These are phyloP conservation scores for Eulacestoma nigropectus DNA, from an alignment of 2,113 vertebrate genomes.

Conservation along the genomic window DNA sequence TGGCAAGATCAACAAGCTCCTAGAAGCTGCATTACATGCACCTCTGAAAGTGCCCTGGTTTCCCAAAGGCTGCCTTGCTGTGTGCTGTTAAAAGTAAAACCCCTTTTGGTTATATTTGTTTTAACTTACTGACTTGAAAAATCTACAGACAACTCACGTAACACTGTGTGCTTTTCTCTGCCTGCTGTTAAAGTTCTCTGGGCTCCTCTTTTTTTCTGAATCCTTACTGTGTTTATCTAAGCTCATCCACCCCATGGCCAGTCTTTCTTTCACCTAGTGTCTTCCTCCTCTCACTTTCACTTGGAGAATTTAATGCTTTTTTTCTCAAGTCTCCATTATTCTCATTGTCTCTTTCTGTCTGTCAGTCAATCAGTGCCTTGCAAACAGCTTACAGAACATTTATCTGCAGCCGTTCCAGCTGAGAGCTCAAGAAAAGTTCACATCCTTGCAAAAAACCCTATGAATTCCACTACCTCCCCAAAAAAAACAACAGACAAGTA, in stretches of 20 bases:
- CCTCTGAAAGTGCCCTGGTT: neutral
- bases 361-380: neutral
- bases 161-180: neutral
- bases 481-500: neutral
- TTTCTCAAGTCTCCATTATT: neutral
- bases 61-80: neutral
- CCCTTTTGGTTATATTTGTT: neutral
- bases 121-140: neutral
- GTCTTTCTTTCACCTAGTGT: neutral
- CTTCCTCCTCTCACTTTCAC: neutral
- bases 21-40: neutral
- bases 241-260: neutral
- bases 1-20: neutral
- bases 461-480: neutral
- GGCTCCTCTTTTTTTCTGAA: neutral
- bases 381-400: neutral
- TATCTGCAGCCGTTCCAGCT: neutral
- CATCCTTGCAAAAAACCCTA: neutral
- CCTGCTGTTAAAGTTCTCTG: neutral
- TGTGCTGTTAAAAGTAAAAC: neutral
- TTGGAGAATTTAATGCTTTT: neutral
- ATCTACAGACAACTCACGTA: neutral
- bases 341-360: neutral
- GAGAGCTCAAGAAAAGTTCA: neutral
- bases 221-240: neutral